Base-by-base conservation (phyloP, 2,113 vertebrate species). In the Upupa epops region DNA sequence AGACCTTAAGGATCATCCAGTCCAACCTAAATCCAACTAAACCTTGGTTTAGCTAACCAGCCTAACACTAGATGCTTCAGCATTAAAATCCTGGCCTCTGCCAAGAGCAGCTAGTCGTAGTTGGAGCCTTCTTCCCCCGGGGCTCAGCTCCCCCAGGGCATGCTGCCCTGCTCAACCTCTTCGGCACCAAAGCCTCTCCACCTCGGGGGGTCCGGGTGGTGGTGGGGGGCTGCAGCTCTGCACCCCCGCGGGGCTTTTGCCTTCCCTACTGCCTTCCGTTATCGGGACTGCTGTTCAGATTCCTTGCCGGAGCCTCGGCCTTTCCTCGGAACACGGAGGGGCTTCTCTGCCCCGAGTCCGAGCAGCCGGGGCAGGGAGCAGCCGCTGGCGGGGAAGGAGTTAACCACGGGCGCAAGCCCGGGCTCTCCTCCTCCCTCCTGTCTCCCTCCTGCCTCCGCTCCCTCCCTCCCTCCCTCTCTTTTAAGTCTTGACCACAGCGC, bases 401-500 rank as follows among this genome's bases (percentile, higher is more conserved):
- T 95, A 95, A 95, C 22, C 54, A 1, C 42, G 13, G 85, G 51
- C 88, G 36, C 72, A 52, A 73, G 71, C 71, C 45, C 58, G 8
- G 60, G 75, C 91, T 96, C 83, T 93, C 72, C 95, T 94, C 91
- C 93, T 82, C 88, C 94, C 86, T 79, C 80, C 46, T 82, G 31
- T 89, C 49, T 83, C 81, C 90, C 81, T 89, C 93, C 81, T 90
- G 81, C 94, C 84, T 75, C 85, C 26, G 86, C 78, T 86, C 85
- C 66, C 90, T 92, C 86, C 91, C 90, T 92, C 86, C 91, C 66
- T 68, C 64, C 91, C 77, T 73, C 84, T 95, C 94, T 95, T 86
- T 90, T 87, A 95, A 95, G 95, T 92, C 95, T 95, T 96, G 95
- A 94, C 94, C 93, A 79, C 88, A 29, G 92, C 74, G 28, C 90